phyloP scores from a whole-genome alignment of 2,797 vertebrate species.

The Jordanella pulchra region DNA sequence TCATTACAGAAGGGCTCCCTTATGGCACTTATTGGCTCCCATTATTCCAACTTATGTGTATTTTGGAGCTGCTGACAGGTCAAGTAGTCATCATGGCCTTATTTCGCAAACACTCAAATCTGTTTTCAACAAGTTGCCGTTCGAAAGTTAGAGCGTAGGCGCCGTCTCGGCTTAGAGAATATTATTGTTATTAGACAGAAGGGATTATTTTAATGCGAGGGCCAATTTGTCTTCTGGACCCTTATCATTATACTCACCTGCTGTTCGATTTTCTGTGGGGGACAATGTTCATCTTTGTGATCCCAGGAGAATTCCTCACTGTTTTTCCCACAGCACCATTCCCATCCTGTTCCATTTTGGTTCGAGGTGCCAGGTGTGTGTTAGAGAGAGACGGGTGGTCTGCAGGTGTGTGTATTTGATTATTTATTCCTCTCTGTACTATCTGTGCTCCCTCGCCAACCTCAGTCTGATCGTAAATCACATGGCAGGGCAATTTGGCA shows the following conservation, averaged over 20 bases:
- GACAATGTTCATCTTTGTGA: slow-evolving; percentile 79
- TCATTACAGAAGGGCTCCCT: slow-evolving; percentile 29
- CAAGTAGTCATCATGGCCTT: slow-evolving; percentile 40
- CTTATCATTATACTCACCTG: slow-evolving; percentile 72
- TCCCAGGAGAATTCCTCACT: slow-evolving; percentile 65
- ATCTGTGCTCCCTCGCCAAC: slow-evolving; percentile 41
- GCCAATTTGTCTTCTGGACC: slow-evolving; percentile 62
- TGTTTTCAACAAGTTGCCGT: slow-evolving; percentile 60
- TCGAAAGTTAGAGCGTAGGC: slow-evolving; percentile 43
- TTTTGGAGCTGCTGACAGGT: slow-evolving; percentile 61
- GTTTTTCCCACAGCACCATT: slow-evolving; percentile 51
- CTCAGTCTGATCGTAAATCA: slow-evolving; percentile 76
- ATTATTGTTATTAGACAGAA: slow-evolving; percentile 65
- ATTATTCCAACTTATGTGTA: slow-evolving; percentile 40
- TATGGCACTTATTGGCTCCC: slow-evolving; percentile 35
- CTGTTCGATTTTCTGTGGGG: slow-evolving; percentile 48
- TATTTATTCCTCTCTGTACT: slow-evolving; percentile 61
- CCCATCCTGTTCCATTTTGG: slow-evolving; percentile 48
- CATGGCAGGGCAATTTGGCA: slow-evolving; percentile 78
- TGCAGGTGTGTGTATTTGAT: slow-evolving; percentile 70
- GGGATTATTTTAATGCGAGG: slow-evolving; percentile 73
- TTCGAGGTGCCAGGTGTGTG: slow-evolving; percentile 70
- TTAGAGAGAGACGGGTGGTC: slow-evolving; percentile 49
- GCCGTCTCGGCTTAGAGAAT: slow-evolving; percentile 33
- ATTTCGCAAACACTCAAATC: slow-evolving; percentile 60